These are phyloP conservation scores for Thera britannica DNA, from an alignment of 2,888 invertebrate species.

Conservation along the genomic window DNA sequence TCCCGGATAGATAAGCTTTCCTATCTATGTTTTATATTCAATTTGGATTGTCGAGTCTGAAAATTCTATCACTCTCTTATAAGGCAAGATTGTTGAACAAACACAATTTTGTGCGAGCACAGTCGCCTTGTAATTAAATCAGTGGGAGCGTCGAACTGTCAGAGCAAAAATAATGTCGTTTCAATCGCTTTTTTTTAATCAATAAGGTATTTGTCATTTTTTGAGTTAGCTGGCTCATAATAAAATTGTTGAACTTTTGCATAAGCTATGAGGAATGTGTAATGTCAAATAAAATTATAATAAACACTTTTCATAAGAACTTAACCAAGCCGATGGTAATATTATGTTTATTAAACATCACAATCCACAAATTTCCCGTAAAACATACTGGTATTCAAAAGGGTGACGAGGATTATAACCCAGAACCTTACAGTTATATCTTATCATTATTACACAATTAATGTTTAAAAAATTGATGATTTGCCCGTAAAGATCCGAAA, in stretches of 20 bases:
- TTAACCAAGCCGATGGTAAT: too few relatives aligned
- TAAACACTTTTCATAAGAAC: too few relatives aligned
- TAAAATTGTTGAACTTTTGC: background rate
- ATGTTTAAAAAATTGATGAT: conserved; percentile 15
- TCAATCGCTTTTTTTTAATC: conserved; percentile 8
- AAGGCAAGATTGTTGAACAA: conserved; percentile 27
- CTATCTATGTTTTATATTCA: conserved; percentile 16
- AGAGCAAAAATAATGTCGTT: conserved; percentile 20
- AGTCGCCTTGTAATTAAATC: conserved; percentile 31
- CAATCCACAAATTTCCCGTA: too few relatives aligned
- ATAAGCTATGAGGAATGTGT: background rate
- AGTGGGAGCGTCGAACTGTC: conserved; percentile 25
- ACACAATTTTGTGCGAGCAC: conserved; percentile 31
- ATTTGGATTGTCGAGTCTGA: conserved; percentile 17
- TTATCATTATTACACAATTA: too few relatives aligned
- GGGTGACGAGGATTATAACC: too few relatives aligned
- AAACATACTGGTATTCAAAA: too few relatives aligned
- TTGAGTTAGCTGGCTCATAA: background rate
- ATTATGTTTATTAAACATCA: too few relatives aligned
- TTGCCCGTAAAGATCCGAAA: conserved; percentile 9
- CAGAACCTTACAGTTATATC: too few relatives aligned
- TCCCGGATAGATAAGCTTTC: conserved; percentile 9
- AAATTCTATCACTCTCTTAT: conserved; percentile 27
- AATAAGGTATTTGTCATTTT: background rate
- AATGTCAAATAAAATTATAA: too few relatives aligned